phyloP scores from a whole-genome alignment of 2,113 vertebrate genomes.

The pig (Sus scrofa) region T2T-Sscrofa CM000817.6:113714001-113714500 shows the following conservation, averaged over 20 bases:
- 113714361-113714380: no score
- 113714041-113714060: conserved; percentile 39
- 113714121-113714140: conserved; percentile 70
- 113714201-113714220: background rate
- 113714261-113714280: no score
- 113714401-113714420: no score
- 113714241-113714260: conserved; percentile 44
- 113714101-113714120: conserved; percentile 64
- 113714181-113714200: background rate
- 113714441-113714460: no score
- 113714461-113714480: no score
- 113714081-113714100: conserved; percentile 51
- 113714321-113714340: no score
- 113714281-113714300: no score
- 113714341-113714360: no score
- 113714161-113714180: background rate
- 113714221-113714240: background rate
- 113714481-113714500: no score
- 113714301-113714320: no score
- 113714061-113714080: conserved; percentile 51
- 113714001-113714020: conserved; percentile 61
- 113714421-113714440: no score
- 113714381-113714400: no score
- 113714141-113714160: conserved; percentile 49
- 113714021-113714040: conserved; percentile 46